Conservation (phyloP, 2,888 invertebrate genomes). For the Aphelenchoides bicaudatus region DNA sequence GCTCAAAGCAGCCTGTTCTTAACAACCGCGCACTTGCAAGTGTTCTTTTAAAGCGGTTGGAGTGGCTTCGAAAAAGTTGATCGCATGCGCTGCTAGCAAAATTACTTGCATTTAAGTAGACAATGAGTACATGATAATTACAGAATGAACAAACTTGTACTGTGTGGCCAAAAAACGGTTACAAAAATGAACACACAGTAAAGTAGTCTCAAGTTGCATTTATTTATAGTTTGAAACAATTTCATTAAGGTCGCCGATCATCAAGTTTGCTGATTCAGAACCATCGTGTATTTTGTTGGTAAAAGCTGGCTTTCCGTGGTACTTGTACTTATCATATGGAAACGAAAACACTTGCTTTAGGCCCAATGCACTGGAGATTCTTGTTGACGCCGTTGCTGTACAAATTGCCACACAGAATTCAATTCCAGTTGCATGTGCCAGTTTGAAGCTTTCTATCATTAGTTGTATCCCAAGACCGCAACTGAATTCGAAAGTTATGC, state of each 20-base stretch:
- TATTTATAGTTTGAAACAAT: too few relatives aligned
- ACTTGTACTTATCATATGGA: not conserved
- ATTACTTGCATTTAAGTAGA: too few relatives aligned
- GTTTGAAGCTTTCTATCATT: not conserved
- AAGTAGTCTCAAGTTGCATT: too few relatives aligned
- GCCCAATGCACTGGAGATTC: not conserved
- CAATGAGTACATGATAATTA: too few relatives aligned
- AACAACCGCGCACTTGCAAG: too few relatives aligned
- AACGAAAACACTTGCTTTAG: not conserved
- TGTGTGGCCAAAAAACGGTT: too few relatives aligned
- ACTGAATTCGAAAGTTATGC: not conserved
- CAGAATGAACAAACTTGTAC: too few relatives aligned
- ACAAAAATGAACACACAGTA: too few relatives aligned
- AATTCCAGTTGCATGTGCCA: not conserved
- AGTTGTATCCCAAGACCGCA: constrained; percentile 12
- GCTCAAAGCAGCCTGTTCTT: too few relatives aligned
- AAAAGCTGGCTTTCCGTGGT: not conserved
- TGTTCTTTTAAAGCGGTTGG: too few relatives aligned
- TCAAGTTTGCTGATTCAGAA: not conserved
- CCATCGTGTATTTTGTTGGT: not conserved
- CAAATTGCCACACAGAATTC: not conserved
- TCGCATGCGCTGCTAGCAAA: too few relatives aligned
- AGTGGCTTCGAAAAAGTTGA: too few relatives aligned
- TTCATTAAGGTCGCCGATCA: constrained; percentile 1
- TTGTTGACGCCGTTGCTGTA: constrained; percentile 3